These are phyloP conservation scores for Microtus ochrogaster DNA, from an alignment of 2,113 vertebrate genomes.

Conservation along the genomic window DNA sequence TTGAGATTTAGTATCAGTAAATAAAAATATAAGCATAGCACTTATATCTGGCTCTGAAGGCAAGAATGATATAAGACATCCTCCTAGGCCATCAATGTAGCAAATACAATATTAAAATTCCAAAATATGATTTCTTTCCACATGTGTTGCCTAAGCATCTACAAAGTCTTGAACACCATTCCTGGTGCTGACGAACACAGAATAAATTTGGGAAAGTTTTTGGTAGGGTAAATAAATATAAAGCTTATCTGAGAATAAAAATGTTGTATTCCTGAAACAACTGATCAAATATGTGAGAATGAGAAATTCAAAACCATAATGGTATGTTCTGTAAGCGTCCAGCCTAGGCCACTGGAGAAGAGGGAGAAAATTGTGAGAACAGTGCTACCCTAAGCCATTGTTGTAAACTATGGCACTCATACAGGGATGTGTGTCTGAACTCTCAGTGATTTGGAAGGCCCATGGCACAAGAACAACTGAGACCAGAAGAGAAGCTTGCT, in stretches of 20 bases:
- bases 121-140: neutral
- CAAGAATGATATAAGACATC: neutral
- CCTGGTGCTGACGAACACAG: neutral
- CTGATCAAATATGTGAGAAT: neutral
- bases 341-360: neutral
- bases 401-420: neutral
- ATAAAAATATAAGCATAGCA: neutral
- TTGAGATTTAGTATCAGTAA: constrained; percentile 18
- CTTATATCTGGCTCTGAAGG: neutral
- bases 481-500: neutral
- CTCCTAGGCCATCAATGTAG: neutral
- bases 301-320: neutral
- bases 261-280: neutral
- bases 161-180: neutral
- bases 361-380: neutral
- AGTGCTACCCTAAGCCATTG: neutral
- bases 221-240: neutral
- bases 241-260: constrained; percentile 1
- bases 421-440: neutral
- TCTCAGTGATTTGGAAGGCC: neutral
- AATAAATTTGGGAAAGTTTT: neutral
- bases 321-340: neutral
- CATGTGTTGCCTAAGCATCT: constrained; percentile 4
- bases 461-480: neutral
- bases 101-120: constrained; percentile 4